These are phyloP conservation scores for Fregata magnificens DNA, from an alignment of 2,113 vertebrate genomes.

Conservation along the genomic window DNA sequence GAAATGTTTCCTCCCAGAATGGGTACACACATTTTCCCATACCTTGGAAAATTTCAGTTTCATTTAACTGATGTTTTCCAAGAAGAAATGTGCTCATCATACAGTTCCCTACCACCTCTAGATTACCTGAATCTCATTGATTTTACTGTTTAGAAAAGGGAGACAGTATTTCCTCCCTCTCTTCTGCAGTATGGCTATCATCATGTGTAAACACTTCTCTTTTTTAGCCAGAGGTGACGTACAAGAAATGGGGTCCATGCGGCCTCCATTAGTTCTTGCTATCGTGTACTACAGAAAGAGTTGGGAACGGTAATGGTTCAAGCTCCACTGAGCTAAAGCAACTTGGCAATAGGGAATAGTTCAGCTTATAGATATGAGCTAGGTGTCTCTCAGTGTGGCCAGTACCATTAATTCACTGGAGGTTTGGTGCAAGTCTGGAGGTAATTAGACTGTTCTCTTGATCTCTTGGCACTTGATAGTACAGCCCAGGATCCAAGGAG, in stretches of 20 bases:
- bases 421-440: not conserved
- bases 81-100: not conserved
- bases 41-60: not conserved
- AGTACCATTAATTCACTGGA: not conserved
- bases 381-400: not conserved
- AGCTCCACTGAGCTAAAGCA: not conserved
- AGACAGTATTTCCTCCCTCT: not conserved
- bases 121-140: not conserved
- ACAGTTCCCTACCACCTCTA: not conserved
- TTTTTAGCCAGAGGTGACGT: not conserved
- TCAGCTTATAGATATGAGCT: not conserved
- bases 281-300: not conserved
- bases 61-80: not conserved
- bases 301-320: not conserved
- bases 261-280: not conserved
- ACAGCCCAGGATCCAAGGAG: not conserved
- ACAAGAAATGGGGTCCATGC: not conserved
- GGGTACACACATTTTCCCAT: not conserved
- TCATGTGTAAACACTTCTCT: not conserved
- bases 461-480: not conserved
- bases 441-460: not conserved
- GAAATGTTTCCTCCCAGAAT: not conserved
- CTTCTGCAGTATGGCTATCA: not conserved
- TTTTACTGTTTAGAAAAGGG: not conserved
- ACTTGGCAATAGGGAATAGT: not conserved